Conservation (phyloP, 1,140 invertebrate species). For the Drosophila willistoni region DNA sequence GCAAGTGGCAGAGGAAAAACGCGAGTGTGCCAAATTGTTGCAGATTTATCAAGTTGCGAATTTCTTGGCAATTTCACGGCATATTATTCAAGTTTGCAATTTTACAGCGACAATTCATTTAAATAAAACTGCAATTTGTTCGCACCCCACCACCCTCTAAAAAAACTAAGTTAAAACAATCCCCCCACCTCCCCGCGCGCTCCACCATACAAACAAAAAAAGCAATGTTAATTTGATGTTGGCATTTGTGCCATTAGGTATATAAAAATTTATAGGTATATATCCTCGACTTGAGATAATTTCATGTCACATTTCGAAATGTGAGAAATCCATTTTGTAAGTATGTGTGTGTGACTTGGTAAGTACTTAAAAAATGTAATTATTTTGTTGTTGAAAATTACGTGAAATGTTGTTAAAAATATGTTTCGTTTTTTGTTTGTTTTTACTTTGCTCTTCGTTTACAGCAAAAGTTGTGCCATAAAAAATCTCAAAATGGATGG, state of each 20-base stretch:
- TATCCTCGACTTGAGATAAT: neutral
- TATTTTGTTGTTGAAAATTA: conserved; percentile 63
- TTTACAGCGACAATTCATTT: conserved; percentile 56
- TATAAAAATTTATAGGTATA: neutral
- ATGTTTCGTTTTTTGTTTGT: conserved; percentile 14
- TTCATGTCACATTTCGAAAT: conserved; percentile 33
- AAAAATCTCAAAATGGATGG: conserved; percentile 38
- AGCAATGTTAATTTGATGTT: conserved; percentile 73
- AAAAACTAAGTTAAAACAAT: neutral
- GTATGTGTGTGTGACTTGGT: conserved; percentile 17
- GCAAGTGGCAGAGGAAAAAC: conserved; percentile 28
- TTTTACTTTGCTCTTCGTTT: conserved; percentile 30
- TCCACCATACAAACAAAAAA: too few species aligned
- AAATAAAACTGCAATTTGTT: conserved; percentile 78
- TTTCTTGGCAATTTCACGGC: conserved; percentile 68
- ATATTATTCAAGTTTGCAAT: conserved; percentile 66
- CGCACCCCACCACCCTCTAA: neutral
- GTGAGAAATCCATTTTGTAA: conserved; percentile 58
- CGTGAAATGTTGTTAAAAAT: conserved; percentile 76
- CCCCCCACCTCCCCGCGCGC: neutral
- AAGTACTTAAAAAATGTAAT: conserved; percentile 69
- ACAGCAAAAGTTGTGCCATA: conserved; percentile 74
- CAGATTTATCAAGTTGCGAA: conserved; percentile 78
- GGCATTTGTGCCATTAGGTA: conserved; percentile 8
- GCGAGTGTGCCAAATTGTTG: conserved; percentile 77